Evolutionary conservation across 2,888 invertebrate species (phyloP), one percentile per base, ranked within the genome.

Genomic region (Sminthurides aquaticus): DNA sequence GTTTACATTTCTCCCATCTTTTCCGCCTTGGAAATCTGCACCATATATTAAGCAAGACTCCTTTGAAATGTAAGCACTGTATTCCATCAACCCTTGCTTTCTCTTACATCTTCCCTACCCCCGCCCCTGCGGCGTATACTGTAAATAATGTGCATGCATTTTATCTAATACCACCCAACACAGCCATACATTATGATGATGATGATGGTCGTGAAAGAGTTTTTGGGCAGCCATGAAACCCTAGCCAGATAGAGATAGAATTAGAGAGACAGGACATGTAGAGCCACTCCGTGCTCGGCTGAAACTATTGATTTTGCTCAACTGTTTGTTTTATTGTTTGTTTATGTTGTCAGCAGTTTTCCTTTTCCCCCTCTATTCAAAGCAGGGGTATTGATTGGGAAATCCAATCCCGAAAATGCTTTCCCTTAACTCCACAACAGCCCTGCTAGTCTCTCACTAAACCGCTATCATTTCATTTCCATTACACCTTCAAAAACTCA

Each of bases 261-360:
- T 29, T 56, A 49, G 60, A 56, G 57, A 57, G 57, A 52, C 49
- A 60, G 64, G 62, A 68, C 60, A 69, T 64, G 67, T 63, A 69
- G 65, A 67, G 64, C 63, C 65, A 67, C 67, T 66, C 67, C 58
- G 68, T 67, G 62, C 68, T 67, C 57, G 67, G 69, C 68, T 69
- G 65, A 71, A 72, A 71, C 71, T 75, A 75, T 75, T 71, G 74
- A 75, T 75, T 75, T 75, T 71, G 68, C 69, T 73, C 74, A 69
- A 72, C 72, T 75, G 74, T 73, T 75, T 75, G 74, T 75, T 75
- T 75, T 75, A 73, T 75, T 75, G 72, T 75, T 75, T 75, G 74
- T 73, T 73, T 75, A 73, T 75, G 71, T 75, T 75, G 74, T 75
- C 74, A 73, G 73, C 74, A 75, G 72, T 75, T 73, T 75, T 73